These are phyloP conservation scores for Callionymus lyra DNA, from an alignment of 2,113 vertebrate genomes.

Conservation along the genomic window DNA sequence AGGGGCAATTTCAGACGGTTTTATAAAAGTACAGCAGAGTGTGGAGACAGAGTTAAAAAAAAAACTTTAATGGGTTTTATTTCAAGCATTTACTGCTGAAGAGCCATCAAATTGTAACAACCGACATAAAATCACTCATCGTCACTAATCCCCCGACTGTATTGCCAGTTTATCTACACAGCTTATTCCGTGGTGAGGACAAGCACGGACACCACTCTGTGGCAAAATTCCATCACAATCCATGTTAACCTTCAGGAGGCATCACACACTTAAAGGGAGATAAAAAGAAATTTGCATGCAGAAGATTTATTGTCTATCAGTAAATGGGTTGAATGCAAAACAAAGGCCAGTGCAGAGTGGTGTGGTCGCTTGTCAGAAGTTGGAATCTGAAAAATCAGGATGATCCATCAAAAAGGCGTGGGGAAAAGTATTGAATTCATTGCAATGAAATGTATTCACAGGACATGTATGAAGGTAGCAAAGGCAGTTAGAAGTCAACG, in stretches of 20 bases:
- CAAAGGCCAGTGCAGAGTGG: slow-evolving; percentile 44
- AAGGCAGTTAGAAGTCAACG: slow-evolving; percentile 64
- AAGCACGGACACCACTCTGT: slow-evolving; percentile 23
- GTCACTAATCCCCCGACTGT: slow-evolving; percentile 43
- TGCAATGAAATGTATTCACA: slow-evolving; percentile 55
- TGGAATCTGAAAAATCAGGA: slow-evolving; percentile 59
- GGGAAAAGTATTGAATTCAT: slow-evolving; percentile 64
- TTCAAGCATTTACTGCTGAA: slow-evolving; percentile 49
- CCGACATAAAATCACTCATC: slow-evolving; percentile 55
- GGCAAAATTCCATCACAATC: slow-evolving; percentile 44
- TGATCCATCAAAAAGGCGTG: slow-evolving; percentile 69
- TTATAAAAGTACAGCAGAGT: slow-evolving; percentile 42
- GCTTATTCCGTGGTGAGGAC: slow-evolving; percentile 25
- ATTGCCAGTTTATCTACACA: slow-evolving; percentile 40
- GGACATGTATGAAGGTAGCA: slow-evolving; percentile 55
- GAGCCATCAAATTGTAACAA: slow-evolving; percentile 58
- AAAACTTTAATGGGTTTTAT: slow-evolving; percentile 60
- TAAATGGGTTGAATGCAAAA: slow-evolving; percentile 59
- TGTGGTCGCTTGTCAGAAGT: slow-evolving; percentile 63
- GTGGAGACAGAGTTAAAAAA: slow-evolving; percentile 26
- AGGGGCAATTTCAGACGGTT: slow-evolving; percentile 46
- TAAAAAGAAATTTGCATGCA: slow-evolving; percentile 57
- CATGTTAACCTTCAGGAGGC: slow-evolving; percentile 69
- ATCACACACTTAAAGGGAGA: slow-evolving; percentile 52
- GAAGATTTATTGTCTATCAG: slow-evolving; percentile 73